Evolutionary conservation across 1,140 invertebrate genomes (phyloP).

Genomic region (Asbolus verrucosus): DNA sequence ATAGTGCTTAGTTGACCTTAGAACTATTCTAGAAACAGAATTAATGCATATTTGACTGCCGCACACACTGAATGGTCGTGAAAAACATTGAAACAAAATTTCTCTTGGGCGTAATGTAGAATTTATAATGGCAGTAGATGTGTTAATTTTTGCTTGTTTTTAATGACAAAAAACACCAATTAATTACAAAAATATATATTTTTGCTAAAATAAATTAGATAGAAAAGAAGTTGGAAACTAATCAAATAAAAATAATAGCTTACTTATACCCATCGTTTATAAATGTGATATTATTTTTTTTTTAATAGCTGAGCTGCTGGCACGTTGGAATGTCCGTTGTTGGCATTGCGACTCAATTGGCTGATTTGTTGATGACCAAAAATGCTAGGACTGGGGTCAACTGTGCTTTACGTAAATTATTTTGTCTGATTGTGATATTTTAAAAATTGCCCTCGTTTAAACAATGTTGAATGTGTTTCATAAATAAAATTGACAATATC

Average conservation of each 20-base stretch:
- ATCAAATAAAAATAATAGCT: not conserved
- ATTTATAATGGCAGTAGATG: no score
- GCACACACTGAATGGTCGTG: no score
- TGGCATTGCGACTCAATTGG: no score
- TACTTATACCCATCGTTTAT: no score
- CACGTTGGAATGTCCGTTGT: no score
- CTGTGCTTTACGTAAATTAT: not conserved
- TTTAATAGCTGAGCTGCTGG: no score
- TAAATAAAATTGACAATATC: slow-evolving; percentile 39
- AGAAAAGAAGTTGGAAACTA: not conserved
- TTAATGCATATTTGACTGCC: slow-evolving; percentile 6
- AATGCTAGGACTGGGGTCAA: slow-evolving; percentile 20
- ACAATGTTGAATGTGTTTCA: slow-evolving; percentile 13
- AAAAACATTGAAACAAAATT: no score
- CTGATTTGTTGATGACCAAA: no score
- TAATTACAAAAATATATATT: slow-evolving; percentile 17
- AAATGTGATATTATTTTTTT: no score
- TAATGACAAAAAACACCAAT: slow-evolving; percentile 17
- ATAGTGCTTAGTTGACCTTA: slow-evolving; percentile 30
- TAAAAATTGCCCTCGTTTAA: not conserved
- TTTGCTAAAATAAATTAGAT: slow-evolving; percentile 12
- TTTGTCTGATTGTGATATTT: slow-evolving; percentile 41
- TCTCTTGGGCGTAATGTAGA: no score
- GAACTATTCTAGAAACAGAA: not conserved
- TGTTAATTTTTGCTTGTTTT: not conserved